Evolutionary conservation across 1,140 invertebrate species (phyloP).

Genomic region (Hylaeus anthracinus): DNA sequence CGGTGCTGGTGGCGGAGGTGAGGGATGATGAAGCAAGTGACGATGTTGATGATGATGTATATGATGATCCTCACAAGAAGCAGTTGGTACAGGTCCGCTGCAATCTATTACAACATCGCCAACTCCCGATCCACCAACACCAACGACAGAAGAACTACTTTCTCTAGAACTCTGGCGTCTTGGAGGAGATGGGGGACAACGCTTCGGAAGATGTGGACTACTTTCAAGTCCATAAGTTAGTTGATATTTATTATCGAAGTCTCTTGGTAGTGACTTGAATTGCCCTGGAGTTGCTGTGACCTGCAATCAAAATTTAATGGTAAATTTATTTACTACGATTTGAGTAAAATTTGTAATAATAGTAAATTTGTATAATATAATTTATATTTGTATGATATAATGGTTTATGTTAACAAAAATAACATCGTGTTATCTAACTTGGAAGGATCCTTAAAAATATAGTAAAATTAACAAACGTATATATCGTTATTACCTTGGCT

Average conservation of each 20-base stretch:
- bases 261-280: conserved; percentile 79
- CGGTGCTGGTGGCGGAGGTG: conserved; percentile 54
- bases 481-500: conserved; percentile 85
- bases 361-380: too few species aligned
- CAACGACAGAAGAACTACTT: conserved; percentile 66
- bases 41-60: conserved; percentile 74
- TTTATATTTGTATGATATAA: too few species aligned
- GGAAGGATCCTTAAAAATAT: not conserved
- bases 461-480: not conserved
- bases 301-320: conserved; percentile 47
- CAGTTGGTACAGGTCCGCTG: conserved; percentile 78
- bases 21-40: conserved; percentile 60
- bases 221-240: conserved; percentile 78
- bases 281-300: conserved; percentile 77
- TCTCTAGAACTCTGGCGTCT: conserved; percentile 85
- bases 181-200: conserved; percentile 91
- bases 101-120: conserved; percentile 80
- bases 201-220: conserved; percentile 77
- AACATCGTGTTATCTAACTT: not conserved
- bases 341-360: too few species aligned
- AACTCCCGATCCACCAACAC: conserved; percentile 41
- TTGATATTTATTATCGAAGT: conserved; percentile 80
- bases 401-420: not conserved
- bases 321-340: too few species aligned
- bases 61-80: conserved; percentile 76